phyloP scores from a whole-genome alignment of 2,113 vertebrate genomes.

The Boulengerochromis microlepis region DNA sequence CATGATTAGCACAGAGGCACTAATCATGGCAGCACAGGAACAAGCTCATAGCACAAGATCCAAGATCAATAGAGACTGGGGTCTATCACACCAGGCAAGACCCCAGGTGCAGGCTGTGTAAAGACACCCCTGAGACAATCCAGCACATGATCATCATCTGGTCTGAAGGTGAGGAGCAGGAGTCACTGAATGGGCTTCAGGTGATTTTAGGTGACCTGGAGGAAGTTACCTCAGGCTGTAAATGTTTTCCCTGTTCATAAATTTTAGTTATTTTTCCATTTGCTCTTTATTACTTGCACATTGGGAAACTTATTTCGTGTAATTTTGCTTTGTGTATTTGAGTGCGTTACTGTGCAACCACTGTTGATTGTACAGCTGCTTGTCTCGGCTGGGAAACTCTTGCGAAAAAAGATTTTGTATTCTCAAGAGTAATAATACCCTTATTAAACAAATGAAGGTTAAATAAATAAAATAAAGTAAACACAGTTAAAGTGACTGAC shows the following conservation, averaged over 20 bases:
- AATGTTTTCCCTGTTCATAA: background rate
- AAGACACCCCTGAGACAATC: background rate
- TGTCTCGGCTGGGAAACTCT: background rate
- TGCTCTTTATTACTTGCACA: background rate
- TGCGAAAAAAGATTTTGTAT: background rate
- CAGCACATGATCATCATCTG: background rate
- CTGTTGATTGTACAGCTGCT: background rate
- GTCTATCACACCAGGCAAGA: background rate
- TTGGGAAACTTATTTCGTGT: background rate
- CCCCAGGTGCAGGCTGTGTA: background rate
- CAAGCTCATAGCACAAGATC: background rate
- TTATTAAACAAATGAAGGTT: background rate
- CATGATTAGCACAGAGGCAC: background rate
- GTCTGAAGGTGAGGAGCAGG: background rate
- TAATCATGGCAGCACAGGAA: background rate
- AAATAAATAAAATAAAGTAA: background rate
- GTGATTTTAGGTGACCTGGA: background rate
- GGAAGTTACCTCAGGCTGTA: background rate
- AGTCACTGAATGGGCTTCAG: background rate
- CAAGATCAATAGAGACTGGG: background rate
- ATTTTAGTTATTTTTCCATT: background rate
- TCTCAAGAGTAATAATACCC: background rate
- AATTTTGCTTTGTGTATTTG: background rate
- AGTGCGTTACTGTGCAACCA: rapidly evolving
- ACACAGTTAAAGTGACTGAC: background rate